phyloP scores from a whole-genome alignment of 1,140 invertebrate genomes.

The Drosophila ohnishii region DNA sequence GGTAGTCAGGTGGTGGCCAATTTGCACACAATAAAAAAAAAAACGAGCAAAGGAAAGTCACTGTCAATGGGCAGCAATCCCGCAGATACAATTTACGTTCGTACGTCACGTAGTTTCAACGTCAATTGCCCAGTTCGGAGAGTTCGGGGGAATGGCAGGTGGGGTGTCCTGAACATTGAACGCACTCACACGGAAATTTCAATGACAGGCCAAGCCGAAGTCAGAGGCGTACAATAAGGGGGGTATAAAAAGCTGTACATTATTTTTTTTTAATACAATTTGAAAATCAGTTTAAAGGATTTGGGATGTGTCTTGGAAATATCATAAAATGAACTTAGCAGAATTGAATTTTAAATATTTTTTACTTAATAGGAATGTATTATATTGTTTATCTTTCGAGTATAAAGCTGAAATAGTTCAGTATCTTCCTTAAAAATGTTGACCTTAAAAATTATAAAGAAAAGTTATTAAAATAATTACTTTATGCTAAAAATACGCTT shows the following conservation, averaged over 20 bases:
- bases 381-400: background rate
- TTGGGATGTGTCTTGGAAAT: background rate
- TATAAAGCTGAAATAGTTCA: too few relatives aligned
- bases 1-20: conserved; percentile 36
- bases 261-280: background rate
- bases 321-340: too few relatives aligned
- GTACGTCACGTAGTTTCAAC: conserved; percentile 70
- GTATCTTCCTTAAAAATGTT: too few relatives aligned
- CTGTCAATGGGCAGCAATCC: conserved; percentile 40
- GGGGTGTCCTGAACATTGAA: conserved; percentile 39
- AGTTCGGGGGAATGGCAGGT: conserved; percentile 14
- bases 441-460: too few relatives aligned
- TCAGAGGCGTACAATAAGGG: conserved; percentile 14
- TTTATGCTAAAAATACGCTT: background rate
- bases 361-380: too few relatives aligned
- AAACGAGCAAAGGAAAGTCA: conserved; percentile 26
- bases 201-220: conserved; percentile 57
- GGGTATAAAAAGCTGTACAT: background rate
- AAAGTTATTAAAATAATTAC: too few relatives aligned
- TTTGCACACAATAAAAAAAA: conserved; percentile 70
- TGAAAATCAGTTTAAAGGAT: background rate
- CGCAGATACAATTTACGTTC: conserved; percentile 61
- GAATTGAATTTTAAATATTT: background rate
- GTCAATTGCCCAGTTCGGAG: conserved; percentile 72
- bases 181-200: conserved; percentile 79